A percentile compares a stretch with the other conserved stretches of the same genome.
Conservation (phyloP, 2,113 vertebrate genomes). For the Dermatemys mawii region DNA sequence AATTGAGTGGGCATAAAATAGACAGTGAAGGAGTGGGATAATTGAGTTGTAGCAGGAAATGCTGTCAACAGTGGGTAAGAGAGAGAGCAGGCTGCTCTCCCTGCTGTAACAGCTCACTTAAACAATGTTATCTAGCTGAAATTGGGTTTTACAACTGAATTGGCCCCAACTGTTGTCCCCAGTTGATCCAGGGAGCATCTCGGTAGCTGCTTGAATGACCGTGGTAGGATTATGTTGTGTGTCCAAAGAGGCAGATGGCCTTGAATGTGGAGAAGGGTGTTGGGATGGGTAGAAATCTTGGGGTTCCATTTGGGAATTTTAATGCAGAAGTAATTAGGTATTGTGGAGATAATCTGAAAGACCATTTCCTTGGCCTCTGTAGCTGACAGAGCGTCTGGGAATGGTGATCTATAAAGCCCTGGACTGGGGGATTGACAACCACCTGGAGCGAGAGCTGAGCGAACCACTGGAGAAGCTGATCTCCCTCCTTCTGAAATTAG, state of each 20-base stretch:
- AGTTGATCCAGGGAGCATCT: background rate
- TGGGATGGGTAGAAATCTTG: background rate
- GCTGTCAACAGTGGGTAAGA: background rate
- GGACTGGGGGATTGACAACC: slow-evolving; percentile 79
- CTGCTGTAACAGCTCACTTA: background rate
- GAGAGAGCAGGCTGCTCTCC: background rate
- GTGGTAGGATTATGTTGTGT: background rate
- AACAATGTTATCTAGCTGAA: background rate
- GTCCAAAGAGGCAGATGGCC: background rate
- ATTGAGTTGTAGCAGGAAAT: background rate
- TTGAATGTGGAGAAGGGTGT: background rate
- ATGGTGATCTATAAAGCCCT: slow-evolving; percentile 77
- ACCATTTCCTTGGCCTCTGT: background rate
- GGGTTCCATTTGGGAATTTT: background rate
- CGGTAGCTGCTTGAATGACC: accelerated
- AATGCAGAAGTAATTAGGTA: too few species aligned
- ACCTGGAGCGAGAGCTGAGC: slow-evolving; percentile 75
- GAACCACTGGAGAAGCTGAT: slow-evolving; percentile 74
- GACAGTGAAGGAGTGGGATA: background rate
- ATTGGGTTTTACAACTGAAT: background rate
- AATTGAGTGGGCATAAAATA: background rate
- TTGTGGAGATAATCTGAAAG: too few species aligned
- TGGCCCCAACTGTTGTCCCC: background rate
- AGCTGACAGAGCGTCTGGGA: slow-evolving; percentile 77
- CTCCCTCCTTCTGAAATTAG: slow-evolving; percentile 74